Conservation (phyloP, 1,140 invertebrate species). For the Drosophila littoralis region DNA sequence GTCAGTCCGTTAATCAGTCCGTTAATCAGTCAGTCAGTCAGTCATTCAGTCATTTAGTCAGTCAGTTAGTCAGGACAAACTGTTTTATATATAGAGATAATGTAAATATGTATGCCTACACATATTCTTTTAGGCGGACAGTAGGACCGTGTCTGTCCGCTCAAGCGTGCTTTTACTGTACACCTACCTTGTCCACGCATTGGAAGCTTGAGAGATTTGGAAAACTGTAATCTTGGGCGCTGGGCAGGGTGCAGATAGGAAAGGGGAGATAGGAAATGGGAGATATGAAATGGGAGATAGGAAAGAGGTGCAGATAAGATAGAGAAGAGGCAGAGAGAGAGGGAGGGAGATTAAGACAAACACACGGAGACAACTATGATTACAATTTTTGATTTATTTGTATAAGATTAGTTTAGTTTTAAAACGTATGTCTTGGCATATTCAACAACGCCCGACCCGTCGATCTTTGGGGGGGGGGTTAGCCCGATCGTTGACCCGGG, state of each 20-base stretch:
- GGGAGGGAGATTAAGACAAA: neutral
- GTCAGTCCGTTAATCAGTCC: too few species aligned
- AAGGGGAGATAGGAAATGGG: neutral
- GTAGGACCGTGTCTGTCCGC: too few species aligned
- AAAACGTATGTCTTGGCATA: constrained; percentile 63
- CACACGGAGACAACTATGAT: constrained; percentile 20
- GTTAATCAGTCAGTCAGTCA: too few species aligned
- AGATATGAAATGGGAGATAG: constrained; percentile 21
- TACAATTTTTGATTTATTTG: constrained; percentile 42
- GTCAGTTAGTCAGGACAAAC: too few species aligned
- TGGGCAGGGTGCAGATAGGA: neutral
- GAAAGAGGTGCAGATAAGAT: constrained; percentile 6
- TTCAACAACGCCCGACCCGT: constrained; percentile 49
- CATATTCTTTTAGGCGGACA: too few species aligned
- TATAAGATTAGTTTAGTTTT: constrained; percentile 47
- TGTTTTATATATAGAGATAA: too few species aligned
- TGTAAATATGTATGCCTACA: too few species aligned
- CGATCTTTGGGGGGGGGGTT: neutral
- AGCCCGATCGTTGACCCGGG: neutral
- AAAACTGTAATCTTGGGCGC: neutral
- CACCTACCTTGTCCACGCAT: neutral
- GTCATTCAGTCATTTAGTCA: too few species aligned
- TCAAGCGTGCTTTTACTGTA: too few species aligned
- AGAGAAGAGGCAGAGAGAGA: neutral
- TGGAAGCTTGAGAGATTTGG: neutral